phyloP scores from a whole-genome alignment of 37 sponge, comb jelly and placozoan genomes.

The Crambe crambe region DNA sequence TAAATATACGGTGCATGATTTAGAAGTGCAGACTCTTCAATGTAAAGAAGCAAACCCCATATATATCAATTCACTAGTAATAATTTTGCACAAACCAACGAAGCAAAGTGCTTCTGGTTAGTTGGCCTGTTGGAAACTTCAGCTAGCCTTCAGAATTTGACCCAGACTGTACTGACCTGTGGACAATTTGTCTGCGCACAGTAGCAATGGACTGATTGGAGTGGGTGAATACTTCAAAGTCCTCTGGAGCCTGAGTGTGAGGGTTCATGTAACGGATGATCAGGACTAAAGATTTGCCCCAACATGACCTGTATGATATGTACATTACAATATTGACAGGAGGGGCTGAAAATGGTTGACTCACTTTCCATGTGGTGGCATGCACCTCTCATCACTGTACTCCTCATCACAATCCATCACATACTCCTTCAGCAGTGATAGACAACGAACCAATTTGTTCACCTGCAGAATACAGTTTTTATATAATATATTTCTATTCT shows the following conservation, averaged over 20 bases:
- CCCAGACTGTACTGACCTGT: no score
- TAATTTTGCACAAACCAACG: no score
- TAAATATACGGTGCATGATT: neutral
- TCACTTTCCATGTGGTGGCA: constrained; percentile 89
- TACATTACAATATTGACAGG: no score
- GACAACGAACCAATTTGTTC: constrained; percentile 77
- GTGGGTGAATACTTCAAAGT: constrained; percentile 85
- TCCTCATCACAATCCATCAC: constrained; percentile 82
- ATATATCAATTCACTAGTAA: neutral
- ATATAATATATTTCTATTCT: neutral
- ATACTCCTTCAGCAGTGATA: constrained; percentile 85
- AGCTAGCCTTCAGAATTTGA: neutral
- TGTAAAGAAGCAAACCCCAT: neutral
- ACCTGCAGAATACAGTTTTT: constrained; percentile 17
- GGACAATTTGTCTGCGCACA: constrained; percentile 77
- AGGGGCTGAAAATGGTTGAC: neutral
- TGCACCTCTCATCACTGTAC: constrained; percentile 78
- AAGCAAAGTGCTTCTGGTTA: no score
- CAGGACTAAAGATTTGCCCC: constrained; percentile 64
- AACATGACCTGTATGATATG: constrained; percentile 44
- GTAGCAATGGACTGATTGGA: constrained; percentile 81
- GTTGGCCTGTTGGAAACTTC: no score
- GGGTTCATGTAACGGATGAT: constrained; percentile 47
- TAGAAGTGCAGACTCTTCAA: no score
- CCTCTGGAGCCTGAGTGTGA: constrained; percentile 67